Conservation (phyloP, 1,140 invertebrate species). For the Pseudomyrmex sp. region DNA sequence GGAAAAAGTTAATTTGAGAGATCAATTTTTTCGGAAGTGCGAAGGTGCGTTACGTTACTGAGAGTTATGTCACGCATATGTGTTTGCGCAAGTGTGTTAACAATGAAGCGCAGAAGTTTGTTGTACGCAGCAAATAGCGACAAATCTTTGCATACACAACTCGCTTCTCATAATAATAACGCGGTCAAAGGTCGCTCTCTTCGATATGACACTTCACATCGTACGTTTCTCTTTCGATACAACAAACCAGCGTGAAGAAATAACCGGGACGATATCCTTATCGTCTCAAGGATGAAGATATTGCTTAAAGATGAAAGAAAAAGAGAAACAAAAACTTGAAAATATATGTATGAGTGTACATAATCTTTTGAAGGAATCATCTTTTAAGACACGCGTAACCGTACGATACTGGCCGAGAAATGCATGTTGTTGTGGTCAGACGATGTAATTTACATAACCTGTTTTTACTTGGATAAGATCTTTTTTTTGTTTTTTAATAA, state of each 20-base stretch:
- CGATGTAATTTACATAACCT: slow-evolving; percentile 51
- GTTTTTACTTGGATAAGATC: background rate
- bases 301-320: no score
- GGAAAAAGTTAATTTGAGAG: background rate
- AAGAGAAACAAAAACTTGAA: background rate
- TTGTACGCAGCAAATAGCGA: background rate
- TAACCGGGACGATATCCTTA: background rate
- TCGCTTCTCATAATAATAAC: background rate
- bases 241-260: background rate
- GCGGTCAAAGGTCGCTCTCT: slow-evolving; percentile 46
- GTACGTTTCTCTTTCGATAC: no score
- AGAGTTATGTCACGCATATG: background rate
- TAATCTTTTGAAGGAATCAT: background rate
- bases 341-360: background rate
- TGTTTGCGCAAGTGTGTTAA: slow-evolving; percentile 29
- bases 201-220: slow-evolving; percentile 3
- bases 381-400: background rate
- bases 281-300: background rate
- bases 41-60: background rate
- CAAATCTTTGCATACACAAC: background rate
- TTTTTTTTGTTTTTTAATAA: background rate
- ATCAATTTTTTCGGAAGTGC: background rate
- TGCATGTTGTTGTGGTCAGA: background rate
- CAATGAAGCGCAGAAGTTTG: slow-evolving; percentile 16
- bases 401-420: background rate